phyloP scores from a whole-genome alignment of 2,113 vertebrate species.

The Rhabdornis inornatus region DNA sequence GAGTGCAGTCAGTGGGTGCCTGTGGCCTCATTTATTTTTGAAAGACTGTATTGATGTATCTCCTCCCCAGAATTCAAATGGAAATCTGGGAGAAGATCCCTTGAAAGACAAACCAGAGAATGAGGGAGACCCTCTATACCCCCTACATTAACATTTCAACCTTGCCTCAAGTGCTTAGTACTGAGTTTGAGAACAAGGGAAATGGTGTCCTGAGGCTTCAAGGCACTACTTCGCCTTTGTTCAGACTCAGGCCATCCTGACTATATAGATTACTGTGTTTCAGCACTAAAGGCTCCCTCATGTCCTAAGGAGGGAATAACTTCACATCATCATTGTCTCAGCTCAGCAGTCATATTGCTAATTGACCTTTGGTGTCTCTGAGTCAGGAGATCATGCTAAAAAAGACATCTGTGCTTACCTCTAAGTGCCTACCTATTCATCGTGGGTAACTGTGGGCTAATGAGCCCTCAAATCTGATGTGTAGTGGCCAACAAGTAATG shows the following conservation, averaged over 20 bases:
- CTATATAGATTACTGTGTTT: slow-evolving; percentile 16
- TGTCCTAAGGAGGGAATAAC: slow-evolving; percentile 37
- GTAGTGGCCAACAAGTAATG: background rate
- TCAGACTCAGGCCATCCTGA: slow-evolving; percentile 34
- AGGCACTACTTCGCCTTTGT: slow-evolving; percentile 43
- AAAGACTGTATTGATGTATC: slow-evolving; percentile 60
- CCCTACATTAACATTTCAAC: slow-evolving; percentile 63
- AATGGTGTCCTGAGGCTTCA: slow-evolving; percentile 65
- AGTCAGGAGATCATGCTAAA: background rate
- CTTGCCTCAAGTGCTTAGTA: slow-evolving; percentile 46
- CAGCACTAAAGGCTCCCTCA: slow-evolving; percentile 13
- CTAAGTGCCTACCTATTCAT: background rate
- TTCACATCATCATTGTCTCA: background rate
- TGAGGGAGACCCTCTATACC: slow-evolving; percentile 56
- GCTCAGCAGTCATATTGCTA: background rate
- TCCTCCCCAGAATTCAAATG: slow-evolving; percentile 62
- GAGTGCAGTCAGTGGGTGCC: slow-evolving; percentile 54
- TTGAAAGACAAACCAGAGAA: slow-evolving; percentile 58
- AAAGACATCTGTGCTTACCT: background rate
- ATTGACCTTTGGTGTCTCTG: background rate
- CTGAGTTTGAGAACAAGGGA: slow-evolving; percentile 60
- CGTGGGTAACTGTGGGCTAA: background rate
- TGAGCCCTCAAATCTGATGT: background rate
- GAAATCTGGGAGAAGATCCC: slow-evolving; percentile 57
- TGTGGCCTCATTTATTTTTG: slow-evolving; percentile 65